Percentiles rank a stretch among this genome's conserved stretches.
Evolutionary conservation across 1,140 invertebrate species (phyloP).

Genomic region (Probaryconus sp.): DNA sequence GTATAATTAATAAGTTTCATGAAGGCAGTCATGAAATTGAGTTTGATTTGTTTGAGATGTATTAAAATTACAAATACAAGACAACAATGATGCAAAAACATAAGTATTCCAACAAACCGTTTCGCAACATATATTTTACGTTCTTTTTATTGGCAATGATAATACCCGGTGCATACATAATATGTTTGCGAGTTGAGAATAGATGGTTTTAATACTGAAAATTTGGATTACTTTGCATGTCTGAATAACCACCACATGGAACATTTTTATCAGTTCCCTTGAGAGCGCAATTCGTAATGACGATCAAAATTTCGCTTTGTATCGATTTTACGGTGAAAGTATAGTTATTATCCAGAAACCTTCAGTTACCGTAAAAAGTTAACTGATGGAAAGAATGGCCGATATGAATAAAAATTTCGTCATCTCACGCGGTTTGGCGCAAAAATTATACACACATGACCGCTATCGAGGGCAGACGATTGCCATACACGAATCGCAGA

Average conservation of each 20-base stretch:
- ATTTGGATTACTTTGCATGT: slow-evolving; percentile 20
- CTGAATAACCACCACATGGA: slow-evolving; percentile 14
- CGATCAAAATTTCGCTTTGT: slow-evolving; percentile 27
- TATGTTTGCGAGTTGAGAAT: too few relatives aligned
- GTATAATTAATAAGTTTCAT: too few relatives aligned
- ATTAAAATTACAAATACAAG: too few relatives aligned
- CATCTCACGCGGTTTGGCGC: slow-evolving; percentile 13
- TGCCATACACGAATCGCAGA: slow-evolving; percentile 7
- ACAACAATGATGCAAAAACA: too few relatives aligned
- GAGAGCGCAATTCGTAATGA: slow-evolving; percentile 7
- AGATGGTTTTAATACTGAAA: slow-evolving; percentile 10
- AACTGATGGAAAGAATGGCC: slow-evolving; percentile 28
- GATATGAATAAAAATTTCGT: slow-evolving; percentile 36
- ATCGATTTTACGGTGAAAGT: slow-evolving; percentile 45
- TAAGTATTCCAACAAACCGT: too few relatives aligned
- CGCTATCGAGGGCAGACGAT: neutral
- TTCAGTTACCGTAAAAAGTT: slow-evolving; percentile 35
- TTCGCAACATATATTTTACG: too few relatives aligned
- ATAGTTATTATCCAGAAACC: slow-evolving; percentile 33
- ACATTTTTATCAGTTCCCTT: slow-evolving; percentile 35
- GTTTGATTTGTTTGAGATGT: too few relatives aligned
- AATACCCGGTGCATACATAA: too few relatives aligned
- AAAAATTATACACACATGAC: slow-evolving; percentile 11
- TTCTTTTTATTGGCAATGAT: too few relatives aligned
- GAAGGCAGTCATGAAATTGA: too few relatives aligned